A percentile compares a stretch with the other conserved stretches of the same genome.
Evolutionary conservation across 2,888 invertebrate species (phyloP).

Genomic region (Cheilosia vernalis): DNA sequence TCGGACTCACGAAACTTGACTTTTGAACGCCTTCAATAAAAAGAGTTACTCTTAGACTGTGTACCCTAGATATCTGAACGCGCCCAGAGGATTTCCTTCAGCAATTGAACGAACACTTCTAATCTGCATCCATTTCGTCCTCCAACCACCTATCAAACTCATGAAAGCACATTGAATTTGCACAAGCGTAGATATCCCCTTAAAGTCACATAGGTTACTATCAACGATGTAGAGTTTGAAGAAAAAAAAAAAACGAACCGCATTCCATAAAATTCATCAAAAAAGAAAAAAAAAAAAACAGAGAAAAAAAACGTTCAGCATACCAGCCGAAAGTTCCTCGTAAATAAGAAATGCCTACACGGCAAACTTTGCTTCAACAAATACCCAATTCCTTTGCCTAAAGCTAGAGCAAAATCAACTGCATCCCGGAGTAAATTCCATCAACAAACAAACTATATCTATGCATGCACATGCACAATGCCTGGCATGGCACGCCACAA

Average conservation of each 20-base stretch:
- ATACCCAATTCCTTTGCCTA: conserved; percentile 47
- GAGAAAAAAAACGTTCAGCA: not conserved
- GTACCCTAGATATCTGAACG: no score
- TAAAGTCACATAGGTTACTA: not conserved
- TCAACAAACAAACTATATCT: conserved; percentile 62
- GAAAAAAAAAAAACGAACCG: not conserved
- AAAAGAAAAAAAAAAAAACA: not conserved
- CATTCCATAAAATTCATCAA: conserved; percentile 9
- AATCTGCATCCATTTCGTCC: not conserved
- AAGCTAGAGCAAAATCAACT: conserved; percentile 48
- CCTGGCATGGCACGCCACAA: conserved; percentile 31
- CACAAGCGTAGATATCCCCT: no score
- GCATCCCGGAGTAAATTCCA: conserved; percentile 50
- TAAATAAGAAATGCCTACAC: conserved; percentile 62
- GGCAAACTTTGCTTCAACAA: conserved; percentile 44
- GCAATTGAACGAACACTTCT: not conserved
- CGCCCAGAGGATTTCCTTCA: not conserved
- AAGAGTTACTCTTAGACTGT: no score
- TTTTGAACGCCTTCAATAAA: no score
- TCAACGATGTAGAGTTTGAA: not conserved
- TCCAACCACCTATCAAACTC: not conserved
- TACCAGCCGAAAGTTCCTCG: conserved; percentile 30
- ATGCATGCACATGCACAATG: conserved; percentile 59
- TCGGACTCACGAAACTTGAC: no score
- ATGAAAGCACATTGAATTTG: not conserved